Base-by-base conservation (phyloP, 1,140 invertebrate species). In the Drosophila erecta region DNA sequence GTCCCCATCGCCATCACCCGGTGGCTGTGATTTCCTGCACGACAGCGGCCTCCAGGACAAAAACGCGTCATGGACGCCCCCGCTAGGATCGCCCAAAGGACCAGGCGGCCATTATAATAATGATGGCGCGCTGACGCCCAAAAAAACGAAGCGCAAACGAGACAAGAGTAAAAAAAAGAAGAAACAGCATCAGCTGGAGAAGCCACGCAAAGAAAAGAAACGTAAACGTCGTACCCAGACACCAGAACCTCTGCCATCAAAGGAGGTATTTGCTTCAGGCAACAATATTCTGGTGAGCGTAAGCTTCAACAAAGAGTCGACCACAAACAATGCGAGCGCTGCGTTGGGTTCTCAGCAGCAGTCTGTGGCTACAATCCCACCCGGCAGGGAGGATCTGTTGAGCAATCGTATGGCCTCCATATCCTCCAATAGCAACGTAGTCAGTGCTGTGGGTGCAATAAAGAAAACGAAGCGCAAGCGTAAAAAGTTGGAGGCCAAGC, bases 251-350 rank as follows among this genome's bases (percentile, higher is more conserved):
- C 93, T 94, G 4, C 96, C 96, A 2, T 96, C 95, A 0, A 98
- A 98, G 91, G 97, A 98, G 93, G 96, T 98, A 0, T 98, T 97
- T 86, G 96, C 97, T 0, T 97, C 97, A 24, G 97, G 97, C 4
- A 97, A 98, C 92, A 98, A 97, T 87, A 98, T 98, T 57, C 93
- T 98, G 33, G 97, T 98, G 0, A 98, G 97, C 92, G 96, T 98
- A 6, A 97, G 96, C 92, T 98, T 98, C 91, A 96, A 96, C 81
- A 96, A 96, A 71, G 95, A 96, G 57, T 10, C 66, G 3, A 57
- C 12, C 49, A 70, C 43, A 8, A 20, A 15, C 7, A 83, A 51
- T 61, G 93, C 94, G 51, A 49, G 7, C 35, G 47, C 62, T 30
- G 8, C 43, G 2, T 27, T 56, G 14, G 49, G 14, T 5, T 53